These are phyloP conservation scores for Baryphthengus martii DNA, from an alignment of 2,113 vertebrate genomes.

Conservation along the genomic window DNA sequence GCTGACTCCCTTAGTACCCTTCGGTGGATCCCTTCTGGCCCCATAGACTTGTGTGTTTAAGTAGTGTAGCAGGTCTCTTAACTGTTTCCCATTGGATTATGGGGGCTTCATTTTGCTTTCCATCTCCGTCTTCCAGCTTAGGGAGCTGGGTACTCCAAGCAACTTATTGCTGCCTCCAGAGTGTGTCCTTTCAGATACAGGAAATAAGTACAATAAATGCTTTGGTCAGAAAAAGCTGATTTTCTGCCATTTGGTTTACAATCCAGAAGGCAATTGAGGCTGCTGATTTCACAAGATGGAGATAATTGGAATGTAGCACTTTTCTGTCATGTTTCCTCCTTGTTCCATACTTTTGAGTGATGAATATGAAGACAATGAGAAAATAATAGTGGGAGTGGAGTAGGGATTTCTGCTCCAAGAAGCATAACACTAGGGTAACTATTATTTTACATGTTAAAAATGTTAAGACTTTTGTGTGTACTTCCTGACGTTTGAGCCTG, in stretches of 20 bases:
- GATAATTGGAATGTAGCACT: neutral
- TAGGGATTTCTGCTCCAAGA: neutral
- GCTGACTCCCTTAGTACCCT: neutral
- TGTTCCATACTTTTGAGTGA: neutral
- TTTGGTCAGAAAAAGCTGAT: neutral
- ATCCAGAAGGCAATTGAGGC: neutral
- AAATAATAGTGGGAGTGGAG: neutral
- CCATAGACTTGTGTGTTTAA: rapidly evolving
- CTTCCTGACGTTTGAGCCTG: neutral
- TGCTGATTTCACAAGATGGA: neutral
- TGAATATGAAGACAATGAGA: neutral
- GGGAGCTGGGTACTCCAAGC: rapidly evolving
- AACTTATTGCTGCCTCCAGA: neutral
- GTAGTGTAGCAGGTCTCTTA: neutral
- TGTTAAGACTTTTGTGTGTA: neutral
- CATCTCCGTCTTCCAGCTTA: neutral
- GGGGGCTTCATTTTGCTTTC: neutral
- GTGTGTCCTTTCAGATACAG: neutral
- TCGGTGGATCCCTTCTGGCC: neutral
- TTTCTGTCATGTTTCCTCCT: neutral
- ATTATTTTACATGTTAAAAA: neutral
- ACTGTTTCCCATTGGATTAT: neutral
- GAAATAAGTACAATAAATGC: neutral
- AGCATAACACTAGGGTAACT: neutral
- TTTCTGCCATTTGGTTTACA: neutral